phyloP scores from a whole-genome alignment of 2,888 invertebrate species.

The Nemapogon koenigi region DNA sequence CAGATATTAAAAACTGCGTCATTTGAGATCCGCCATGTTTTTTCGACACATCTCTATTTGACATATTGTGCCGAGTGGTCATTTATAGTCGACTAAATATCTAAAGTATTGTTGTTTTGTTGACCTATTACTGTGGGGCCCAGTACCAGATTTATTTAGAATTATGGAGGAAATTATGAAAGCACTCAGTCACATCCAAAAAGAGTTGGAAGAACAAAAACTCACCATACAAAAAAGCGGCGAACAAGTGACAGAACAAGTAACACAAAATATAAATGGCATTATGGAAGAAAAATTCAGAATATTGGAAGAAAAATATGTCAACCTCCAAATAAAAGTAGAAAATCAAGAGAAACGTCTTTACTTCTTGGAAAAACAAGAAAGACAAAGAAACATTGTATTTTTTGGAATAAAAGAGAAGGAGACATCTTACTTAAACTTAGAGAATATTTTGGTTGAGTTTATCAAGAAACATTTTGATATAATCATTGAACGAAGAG shows the following conservation, averaged over 20 bases:
- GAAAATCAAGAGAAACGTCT: conserved; percentile 15
- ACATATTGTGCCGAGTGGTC: too few relatives aligned
- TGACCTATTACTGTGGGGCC: too few relatives aligned
- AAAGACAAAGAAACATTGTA: conserved; percentile 12
- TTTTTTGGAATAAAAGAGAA: conserved; percentile 12
- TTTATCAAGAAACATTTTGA: neutral
- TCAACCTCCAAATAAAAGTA: conserved; percentile 11
- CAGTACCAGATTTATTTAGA: neutral
- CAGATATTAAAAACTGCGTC: too few relatives aligned
- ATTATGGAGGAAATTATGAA: conserved; percentile 12
- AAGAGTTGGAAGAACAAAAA: conserved; percentile 11
- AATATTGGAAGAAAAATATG: conserved; percentile 13
- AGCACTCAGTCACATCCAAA: conserved; percentile 9
- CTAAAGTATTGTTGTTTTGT: too few relatives aligned
- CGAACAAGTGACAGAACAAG: conserved; percentile 11
- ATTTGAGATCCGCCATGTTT: too few relatives aligned
- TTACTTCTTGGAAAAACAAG: conserved; percentile 13
- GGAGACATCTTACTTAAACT: conserved; percentile 9
- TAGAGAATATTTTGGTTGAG: neutral
- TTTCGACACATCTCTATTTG: too few relatives aligned
- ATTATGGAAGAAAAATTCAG: conserved; percentile 16
- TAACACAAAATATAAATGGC: conserved; percentile 16
- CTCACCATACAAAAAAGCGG: conserved; percentile 1
- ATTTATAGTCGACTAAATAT: too few relatives aligned
- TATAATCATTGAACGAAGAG: conserved; percentile 8